phyloP scores from a whole-genome alignment of 2,113 vertebrate genomes.

The Esox niger region DNA sequence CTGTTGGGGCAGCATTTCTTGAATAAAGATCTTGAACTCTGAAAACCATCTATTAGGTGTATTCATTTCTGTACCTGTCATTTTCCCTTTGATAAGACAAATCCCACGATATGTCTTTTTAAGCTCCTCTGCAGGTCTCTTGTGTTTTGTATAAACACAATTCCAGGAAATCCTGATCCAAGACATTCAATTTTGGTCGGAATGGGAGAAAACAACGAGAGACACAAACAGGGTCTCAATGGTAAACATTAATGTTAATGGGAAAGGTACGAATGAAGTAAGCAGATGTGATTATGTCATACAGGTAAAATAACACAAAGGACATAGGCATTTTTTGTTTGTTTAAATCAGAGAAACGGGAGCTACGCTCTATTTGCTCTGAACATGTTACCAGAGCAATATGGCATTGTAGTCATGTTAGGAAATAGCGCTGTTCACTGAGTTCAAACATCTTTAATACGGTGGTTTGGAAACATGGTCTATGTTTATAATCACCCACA shows the following conservation, averaged over 20 bases:
- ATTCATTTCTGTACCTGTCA: slow-evolving; percentile 22
- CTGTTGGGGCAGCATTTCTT: background rate
- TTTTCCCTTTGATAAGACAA: slow-evolving; percentile 36
- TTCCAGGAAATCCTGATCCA: background rate
- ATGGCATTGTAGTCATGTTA: background rate
- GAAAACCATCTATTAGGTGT: slow-evolving; percentile 22
- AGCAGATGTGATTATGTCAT: too few species aligned
- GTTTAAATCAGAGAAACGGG: background rate
- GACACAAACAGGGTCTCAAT: background rate
- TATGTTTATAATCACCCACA: slow-evolving; percentile 6
- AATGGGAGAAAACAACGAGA: background rate
- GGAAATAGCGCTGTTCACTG: background rate
- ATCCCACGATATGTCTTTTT: slow-evolving; percentile 29
- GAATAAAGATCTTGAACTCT: slow-evolving; percentile 8
- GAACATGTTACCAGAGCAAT: background rate
- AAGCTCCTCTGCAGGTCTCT: slow-evolving; percentile 4
- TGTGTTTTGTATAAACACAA: slow-evolving; percentile 31
- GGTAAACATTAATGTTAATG: background rate
- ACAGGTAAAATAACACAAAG: too few species aligned
- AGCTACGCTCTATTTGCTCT: background rate
- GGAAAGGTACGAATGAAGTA: too few species aligned
- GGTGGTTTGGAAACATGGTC: slow-evolving; percentile 2
- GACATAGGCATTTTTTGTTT: background rate
- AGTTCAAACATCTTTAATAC: background rate
- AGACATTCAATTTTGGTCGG: slow-evolving; percentile 14